Base-by-base conservation (phyloP, 2,888 invertebrate genomes). In the Drosophila maculinotata region DNA sequence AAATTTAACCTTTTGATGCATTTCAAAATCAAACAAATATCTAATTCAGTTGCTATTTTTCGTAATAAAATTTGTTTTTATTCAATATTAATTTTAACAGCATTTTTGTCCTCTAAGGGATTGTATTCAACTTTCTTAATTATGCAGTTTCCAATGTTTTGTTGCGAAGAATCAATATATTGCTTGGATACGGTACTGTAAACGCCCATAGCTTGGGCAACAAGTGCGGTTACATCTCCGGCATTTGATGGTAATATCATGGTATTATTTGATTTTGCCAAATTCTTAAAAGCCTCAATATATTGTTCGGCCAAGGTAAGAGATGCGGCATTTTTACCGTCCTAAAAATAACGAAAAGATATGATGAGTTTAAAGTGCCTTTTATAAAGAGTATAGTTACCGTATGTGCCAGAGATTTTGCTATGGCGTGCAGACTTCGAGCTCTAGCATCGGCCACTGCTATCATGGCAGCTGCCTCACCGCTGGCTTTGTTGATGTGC, bases 261-360 rank as follows among this genome's bases (percentile, higher is more conserved):
- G 0, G 99, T 99, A 91, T 99, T 99, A 89, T 95, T 97, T 9
- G 95, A 95, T 91, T 97, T 96, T 0, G 99, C 99, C 69, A 99
- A 92, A 88, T 98, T 96, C 89, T 96, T 94, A 92, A 99, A 99
- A 10, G 99, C 99, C 15, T 94, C 92, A 33, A 99, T 97, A 90
- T 99, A 99, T 90, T 99, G 97, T 89, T 99, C 99, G 0, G 99
- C 99, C 65, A 99, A 93, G 10, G 95, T 95, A 33, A 99, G 92
- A 0, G 97, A 95, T 1, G 99, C 99, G 0, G 99, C 99, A 92
- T 97, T 95, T 70, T 94, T 94, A 17, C 97, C 98, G 87, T 96
- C 94, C 94, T 95, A 89, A 12, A 9, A 4, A 9, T 6, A 28
- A 14, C 20, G 4, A 20, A 4, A 20, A 4, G 2, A 20, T 20